phyloP scores from a whole-genome alignment of 1,140 invertebrate species.

The Acromyrmex echinatior region DNA sequence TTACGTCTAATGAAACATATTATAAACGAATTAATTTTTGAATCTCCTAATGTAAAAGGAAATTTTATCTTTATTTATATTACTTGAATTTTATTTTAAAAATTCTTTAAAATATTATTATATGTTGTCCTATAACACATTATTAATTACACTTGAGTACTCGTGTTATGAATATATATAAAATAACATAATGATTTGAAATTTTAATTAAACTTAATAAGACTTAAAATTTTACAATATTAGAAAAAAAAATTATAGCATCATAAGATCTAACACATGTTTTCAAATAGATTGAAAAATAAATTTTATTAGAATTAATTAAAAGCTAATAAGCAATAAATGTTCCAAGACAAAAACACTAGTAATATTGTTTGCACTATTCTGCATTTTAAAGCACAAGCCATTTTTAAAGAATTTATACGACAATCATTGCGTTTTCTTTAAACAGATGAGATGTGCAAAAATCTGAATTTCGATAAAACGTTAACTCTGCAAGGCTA shows the following conservation, averaged over 20 bases:
- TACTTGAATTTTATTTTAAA: background rate
- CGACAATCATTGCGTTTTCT: background rate
- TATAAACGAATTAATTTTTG: background rate
- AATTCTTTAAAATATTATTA: background rate
- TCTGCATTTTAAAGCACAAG: background rate
- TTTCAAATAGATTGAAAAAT: background rate
- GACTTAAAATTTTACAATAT: background rate
- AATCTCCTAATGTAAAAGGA: background rate
- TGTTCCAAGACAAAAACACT: background rate
- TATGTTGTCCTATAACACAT: background rate
- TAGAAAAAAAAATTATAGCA: background rate
- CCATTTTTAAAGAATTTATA: background rate
- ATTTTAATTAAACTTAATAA: background rate
- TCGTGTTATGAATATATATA: background rate
- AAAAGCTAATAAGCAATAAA: background rate
- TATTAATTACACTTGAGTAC: background rate
- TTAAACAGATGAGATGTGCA: conserved; percentile 22
- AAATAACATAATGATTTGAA: background rate
- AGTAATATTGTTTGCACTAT: background rate
- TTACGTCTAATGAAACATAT: background rate
- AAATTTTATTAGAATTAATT: background rate
- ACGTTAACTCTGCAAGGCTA: conserved; percentile 52
- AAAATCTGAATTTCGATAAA: conserved; percentile 66
- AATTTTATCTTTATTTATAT: conserved; percentile 2
- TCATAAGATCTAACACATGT: background rate